Conservation (phyloP, 53 echinoderm and acorn worm species). For the Temnopleurus reevesii region DNA sequence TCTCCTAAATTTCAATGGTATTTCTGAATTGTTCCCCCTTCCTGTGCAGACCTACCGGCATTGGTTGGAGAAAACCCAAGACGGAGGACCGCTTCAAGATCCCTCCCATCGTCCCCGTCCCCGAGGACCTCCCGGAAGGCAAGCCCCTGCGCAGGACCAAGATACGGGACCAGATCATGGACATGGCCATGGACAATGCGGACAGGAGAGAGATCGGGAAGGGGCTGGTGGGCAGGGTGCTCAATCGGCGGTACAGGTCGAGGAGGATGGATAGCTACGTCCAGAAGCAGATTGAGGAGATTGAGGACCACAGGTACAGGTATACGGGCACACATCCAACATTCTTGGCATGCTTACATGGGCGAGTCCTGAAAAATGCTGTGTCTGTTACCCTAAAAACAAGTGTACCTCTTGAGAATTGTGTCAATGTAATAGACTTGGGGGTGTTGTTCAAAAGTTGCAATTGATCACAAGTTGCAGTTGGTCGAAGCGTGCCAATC, state of each 20-base stretch:
- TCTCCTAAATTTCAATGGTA: too few relatives aligned
- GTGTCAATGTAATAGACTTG: too few relatives aligned
- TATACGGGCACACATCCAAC: neutral
- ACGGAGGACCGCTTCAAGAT: constrained; percentile 86
- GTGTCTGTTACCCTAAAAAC: too few relatives aligned
- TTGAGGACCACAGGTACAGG: constrained; percentile 93
- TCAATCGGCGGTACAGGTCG: constrained; percentile 83
- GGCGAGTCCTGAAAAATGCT: too few relatives aligned
- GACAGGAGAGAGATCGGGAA: constrained; percentile 93
- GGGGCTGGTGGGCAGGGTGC: constrained; percentile 92
- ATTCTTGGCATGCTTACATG: neutral
- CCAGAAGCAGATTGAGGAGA: constrained; percentile 93
- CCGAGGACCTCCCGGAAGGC: constrained; percentile 74
- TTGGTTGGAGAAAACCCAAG: constrained; percentile 91
- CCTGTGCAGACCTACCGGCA: constrained; percentile 80
- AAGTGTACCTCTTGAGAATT: too few relatives aligned
- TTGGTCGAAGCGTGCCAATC: too few relatives aligned
- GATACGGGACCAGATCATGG: constrained; percentile 92
- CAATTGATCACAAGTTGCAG: too few relatives aligned
- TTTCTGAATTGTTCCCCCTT: too few relatives aligned
- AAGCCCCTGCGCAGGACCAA: constrained; percentile 81
- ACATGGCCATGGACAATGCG: constrained; percentile 86
- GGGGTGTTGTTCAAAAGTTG: too few relatives aligned
- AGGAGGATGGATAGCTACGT: constrained; percentile 93
- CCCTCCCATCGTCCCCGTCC: constrained; percentile 66